These are phyloP conservation scores for Tricholauxania praeusta DNA, from an alignment of 2,888 invertebrate genomes.

Conservation along the genomic window DNA sequence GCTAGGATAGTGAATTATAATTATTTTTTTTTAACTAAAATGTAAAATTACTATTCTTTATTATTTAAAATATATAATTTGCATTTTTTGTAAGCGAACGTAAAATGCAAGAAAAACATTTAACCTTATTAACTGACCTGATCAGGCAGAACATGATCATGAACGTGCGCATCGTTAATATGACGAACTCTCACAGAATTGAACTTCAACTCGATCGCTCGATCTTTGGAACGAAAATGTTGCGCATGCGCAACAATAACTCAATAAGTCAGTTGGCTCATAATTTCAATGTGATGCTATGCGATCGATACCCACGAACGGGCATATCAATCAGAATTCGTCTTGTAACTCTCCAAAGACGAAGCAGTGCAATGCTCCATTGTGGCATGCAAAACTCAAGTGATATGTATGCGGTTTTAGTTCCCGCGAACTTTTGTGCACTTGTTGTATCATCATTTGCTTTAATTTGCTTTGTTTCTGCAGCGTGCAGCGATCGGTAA, in stretches of 20 bases:
- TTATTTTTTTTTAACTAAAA: neutral
- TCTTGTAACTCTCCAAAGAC: slow-evolving; percentile 44
- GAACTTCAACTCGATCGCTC: neutral
- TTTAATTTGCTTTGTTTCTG: slow-evolving; percentile 29
- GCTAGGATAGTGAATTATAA: too few species aligned
- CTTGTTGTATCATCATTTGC: slow-evolving; percentile 45
- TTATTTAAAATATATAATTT: slow-evolving; percentile 8
- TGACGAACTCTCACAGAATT: slow-evolving; percentile 8
- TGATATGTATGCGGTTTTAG: slow-evolving; percentile 43
- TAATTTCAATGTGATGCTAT: slow-evolving; percentile 56
- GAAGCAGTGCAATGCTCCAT: neutral
- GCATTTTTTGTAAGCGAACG: neutral
- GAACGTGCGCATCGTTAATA: slow-evolving; percentile 47
- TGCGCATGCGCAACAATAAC: slow-evolving; percentile 54
- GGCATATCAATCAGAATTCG: slow-evolving; percentile 42
- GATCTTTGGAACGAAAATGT: slow-evolving; percentile 44
- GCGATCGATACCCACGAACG: slow-evolving; percentile 49
- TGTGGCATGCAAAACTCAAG: neutral
- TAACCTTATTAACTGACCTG: slow-evolving; percentile 48
- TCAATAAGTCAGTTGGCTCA: slow-evolving; percentile 59
- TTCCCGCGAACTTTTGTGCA: slow-evolving; percentile 61
- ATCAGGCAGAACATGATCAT: slow-evolving; percentile 43
- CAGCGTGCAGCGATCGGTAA: slow-evolving; percentile 13
- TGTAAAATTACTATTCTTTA: neutral
- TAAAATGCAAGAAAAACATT: slow-evolving; percentile 40